Conservation (phyloP, 1,140 invertebrate genomes). For the Conus ventricosus region DNA sequence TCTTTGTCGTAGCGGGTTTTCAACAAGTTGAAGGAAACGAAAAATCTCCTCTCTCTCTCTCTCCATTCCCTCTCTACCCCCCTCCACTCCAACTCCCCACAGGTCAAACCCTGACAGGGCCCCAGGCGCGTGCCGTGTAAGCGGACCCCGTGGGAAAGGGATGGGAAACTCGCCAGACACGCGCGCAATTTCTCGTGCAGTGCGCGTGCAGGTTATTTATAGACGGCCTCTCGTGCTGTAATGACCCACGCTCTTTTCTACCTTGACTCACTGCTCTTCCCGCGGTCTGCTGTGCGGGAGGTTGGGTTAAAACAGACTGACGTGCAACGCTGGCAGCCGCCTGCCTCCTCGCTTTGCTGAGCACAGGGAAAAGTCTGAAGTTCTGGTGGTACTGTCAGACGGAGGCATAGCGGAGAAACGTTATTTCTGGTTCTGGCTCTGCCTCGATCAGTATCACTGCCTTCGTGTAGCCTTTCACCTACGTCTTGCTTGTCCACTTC, state of each 20-base stretch:
- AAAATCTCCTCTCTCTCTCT: not conserved
- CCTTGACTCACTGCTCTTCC: not conserved
- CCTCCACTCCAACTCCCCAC: not conserved
- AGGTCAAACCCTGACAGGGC: constrained; percentile 18
- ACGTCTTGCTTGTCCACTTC: too few relatives aligned
- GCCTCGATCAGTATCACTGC: too few relatives aligned
- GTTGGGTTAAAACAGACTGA: not conserved
- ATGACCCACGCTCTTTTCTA: not conserved
- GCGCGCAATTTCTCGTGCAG: constrained; percentile 37
- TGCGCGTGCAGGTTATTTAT: constrained; percentile 38
- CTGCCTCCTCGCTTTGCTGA: too few relatives aligned
- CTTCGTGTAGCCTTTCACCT: too few relatives aligned
- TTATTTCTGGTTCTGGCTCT: too few relatives aligned
- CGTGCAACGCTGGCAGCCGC: too few relatives aligned
- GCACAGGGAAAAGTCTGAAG: too few relatives aligned
- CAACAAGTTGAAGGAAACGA: too few relatives aligned
- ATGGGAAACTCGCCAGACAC: constrained; percentile 41
- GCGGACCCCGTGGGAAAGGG: constrained; percentile 38
- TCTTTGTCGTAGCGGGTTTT: not conserved
- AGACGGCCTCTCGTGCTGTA: constrained; percentile 34
- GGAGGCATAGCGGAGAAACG: too few relatives aligned
- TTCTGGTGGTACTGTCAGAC: too few relatives aligned
- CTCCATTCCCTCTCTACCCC: not conserved
- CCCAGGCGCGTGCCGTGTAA: constrained; percentile 37
- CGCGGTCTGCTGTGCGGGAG: not conserved